Base-by-base conservation (phyloP, 64 coral and sea anemone genomes). In the Pocillopora damicornis region DNA sequence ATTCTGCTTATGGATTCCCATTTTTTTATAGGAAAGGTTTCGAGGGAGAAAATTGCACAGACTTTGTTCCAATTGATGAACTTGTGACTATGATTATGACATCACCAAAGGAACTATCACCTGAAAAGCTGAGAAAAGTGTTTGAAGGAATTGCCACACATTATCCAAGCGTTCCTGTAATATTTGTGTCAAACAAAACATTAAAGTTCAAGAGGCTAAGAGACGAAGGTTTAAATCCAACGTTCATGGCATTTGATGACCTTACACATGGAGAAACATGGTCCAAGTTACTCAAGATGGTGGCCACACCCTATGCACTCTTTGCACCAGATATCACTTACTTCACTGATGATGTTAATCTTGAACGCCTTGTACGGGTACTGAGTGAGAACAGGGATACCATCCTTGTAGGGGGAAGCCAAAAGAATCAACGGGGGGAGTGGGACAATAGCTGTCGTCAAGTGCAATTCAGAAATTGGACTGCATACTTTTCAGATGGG, bases 401-500 rank as follows among this genome's bases (percentile, higher is more conserved):
- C 6, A 26, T 89, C 12, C 76, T 94, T 25, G 93, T 77, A 22
- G 92, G 92, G 15, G 95, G 95, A 7, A 86, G 86, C 13, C 87
- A 92, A 75, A 86, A 87, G 14, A 90, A 91, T 59, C 87, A 79
- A 61, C 81, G 82, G 4, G 95, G 92, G 35, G 30, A 90, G 35
- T 98, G 95, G 95, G 90, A 83, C 61, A 94, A 94, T 63, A 92
- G 95, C 2, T 98, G 95, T 76, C 89, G 86, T 42, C 95, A 94
- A 73, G 90, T 93, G 9, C 78, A 65, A 22, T 87, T 98, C 35
- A 84, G 83, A 78, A 94, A 98, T 73, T 98, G 92, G 86, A 98
- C 95, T 30, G 63, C 91, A n/a, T 78, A 77, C 8, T 89, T 86
- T 58, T 73, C 35, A 57, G 89, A 76, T 0, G 92, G 92, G 1